A percentile compares a stretch with the other conserved stretches of the same genome.
Evolutionary conservation across 2,113 vertebrate species (phyloP).

Genomic region (Zosterops japonicus): DNA sequence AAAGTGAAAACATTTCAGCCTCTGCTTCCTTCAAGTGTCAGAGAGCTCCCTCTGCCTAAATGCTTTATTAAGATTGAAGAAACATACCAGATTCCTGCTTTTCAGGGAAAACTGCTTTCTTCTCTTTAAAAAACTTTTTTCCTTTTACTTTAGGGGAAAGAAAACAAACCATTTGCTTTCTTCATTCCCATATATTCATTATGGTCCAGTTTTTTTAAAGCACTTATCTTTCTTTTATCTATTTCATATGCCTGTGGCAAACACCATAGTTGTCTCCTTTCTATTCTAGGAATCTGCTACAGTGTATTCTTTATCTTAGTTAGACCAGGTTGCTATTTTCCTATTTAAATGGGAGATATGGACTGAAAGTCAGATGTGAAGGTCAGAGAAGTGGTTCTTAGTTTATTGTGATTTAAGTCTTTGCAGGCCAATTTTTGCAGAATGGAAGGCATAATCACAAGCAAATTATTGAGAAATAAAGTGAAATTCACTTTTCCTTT

Average conservation of each 20-base stretch:
- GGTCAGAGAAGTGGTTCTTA: slow-evolving; percentile 61
- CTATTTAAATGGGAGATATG: slow-evolving; percentile 71
- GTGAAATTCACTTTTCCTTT: neutral
- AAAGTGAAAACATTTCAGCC: slow-evolving; percentile 69
- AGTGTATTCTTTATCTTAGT: slow-evolving; percentile 64
- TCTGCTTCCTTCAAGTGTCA: slow-evolving; percentile 63
- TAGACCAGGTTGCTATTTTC: slow-evolving; percentile 43
- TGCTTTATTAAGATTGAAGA: slow-evolving; percentile 60
- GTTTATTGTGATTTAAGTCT: slow-evolving; percentile 17
- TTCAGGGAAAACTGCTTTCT: slow-evolving; percentile 3
- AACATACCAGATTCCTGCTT: slow-evolving; percentile 22
- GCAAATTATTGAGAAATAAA: neutral
- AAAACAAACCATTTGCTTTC: neutral
- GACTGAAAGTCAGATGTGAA: slow-evolving; percentile 72
- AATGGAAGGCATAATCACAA: neutral
- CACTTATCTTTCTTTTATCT: slow-evolving; percentile 75
- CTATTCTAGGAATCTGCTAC: slow-evolving; percentile 47
- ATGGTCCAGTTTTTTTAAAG: slow-evolving; percentile 57
- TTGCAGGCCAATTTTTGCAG: neutral
- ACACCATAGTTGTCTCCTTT: slow-evolving; percentile 34
- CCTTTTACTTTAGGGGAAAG: slow-evolving; percentile 1
- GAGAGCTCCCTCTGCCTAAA: slow-evolving; percentile 42
- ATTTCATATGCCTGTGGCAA: slow-evolving; percentile 73
- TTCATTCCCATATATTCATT: slow-evolving; percentile 53
- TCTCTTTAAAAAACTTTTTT: slow-evolving; percentile 26